Evolutionary conservation across 1,140 invertebrate species (phyloP), one percentile per base, ranked within the genome.

Genomic region (Schlechtendalia chinensis): DNA sequence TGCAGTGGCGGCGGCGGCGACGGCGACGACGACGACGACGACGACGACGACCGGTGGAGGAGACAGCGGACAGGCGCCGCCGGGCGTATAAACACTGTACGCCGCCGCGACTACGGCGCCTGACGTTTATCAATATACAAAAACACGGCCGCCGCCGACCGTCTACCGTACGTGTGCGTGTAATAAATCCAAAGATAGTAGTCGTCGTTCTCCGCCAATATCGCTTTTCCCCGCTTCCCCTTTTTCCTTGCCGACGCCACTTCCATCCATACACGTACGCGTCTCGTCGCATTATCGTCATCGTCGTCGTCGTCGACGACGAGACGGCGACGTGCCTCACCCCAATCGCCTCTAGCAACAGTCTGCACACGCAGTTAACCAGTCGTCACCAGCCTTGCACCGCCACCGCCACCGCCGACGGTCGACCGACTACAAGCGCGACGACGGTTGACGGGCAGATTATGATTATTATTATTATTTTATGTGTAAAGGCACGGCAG

Each of bases 1-100:
- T n/a, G 63, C 11, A 1, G 19, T 19, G 4, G 1, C 4, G 61
- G 3, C 19, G n/a, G 19, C n/a, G n/a, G 19, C 3, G 10, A n/a
- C n/a, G n/a, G n/a, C n/a, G n/a, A 24, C 47, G 67, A 24, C n/a
- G 67, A 17, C n/a, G 67, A 47, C 32, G 63, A 12, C 32, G 59
- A 32, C 27, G 27, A 63, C 69, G 69, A 53, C 67, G 22, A 72
- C 47, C 47, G 29, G 24, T 24, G 69, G 24, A n/a, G 50, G 50
- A 53, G 69, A 72, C 69, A 72, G 69, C 69, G 69, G 17, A 54
- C 69, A 72, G 69, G 69, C 69, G 69, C 69, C 69, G 69, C 50
- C 50, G 24, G 24, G 24, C 17, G 47, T 54, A 72, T 54, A 54
- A 29, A 72, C 67, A 69, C 29, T 39, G 14, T 24, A 65, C 65